Evolutionary conservation across 2,113 vertebrate species (phyloP).

Genomic region (Catharus fuscescens): DNA sequence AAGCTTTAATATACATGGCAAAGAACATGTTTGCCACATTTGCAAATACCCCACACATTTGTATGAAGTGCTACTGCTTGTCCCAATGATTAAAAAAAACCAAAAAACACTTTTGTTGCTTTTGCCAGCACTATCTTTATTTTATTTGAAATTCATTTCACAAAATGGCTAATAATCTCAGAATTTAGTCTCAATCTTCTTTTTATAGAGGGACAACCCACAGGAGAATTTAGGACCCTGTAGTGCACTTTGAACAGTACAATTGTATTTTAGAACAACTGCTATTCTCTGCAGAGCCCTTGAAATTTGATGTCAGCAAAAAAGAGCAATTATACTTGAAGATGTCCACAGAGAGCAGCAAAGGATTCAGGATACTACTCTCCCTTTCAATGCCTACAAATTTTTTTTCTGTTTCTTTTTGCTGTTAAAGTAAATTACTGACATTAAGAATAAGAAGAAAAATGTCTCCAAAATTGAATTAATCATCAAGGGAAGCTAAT

Average conservation of each 20-base stretch:
- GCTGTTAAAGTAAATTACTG: not conserved
- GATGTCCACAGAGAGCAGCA: conserved; percentile 26
- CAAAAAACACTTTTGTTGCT: not conserved
- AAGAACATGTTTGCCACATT: not conserved
- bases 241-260: not conserved
- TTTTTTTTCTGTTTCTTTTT: not conserved
- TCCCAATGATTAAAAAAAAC: not conserved
- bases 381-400: not conserved
- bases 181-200: not conserved
- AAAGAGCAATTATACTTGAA: conserved; percentile 27
- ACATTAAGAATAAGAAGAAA: not conserved
- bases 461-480: not conserved
- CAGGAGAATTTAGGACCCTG: not conserved
- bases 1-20: not conserved
- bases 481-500: not conserved
- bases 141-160: not conserved
- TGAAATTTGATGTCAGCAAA: conserved; percentile 23
- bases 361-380: not conserved
- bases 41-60: not conserved
- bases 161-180: not conserved
- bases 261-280: conserved; percentile 29
- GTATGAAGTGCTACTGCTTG: not conserved
- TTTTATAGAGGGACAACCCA: not conserved
- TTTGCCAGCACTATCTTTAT: not conserved
- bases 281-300: not conserved